These are phyloP conservation scores for Blastomussa wellsi DNA, from an alignment of 92 coral and sea anemone species.

Conservation along the genomic window DNA sequence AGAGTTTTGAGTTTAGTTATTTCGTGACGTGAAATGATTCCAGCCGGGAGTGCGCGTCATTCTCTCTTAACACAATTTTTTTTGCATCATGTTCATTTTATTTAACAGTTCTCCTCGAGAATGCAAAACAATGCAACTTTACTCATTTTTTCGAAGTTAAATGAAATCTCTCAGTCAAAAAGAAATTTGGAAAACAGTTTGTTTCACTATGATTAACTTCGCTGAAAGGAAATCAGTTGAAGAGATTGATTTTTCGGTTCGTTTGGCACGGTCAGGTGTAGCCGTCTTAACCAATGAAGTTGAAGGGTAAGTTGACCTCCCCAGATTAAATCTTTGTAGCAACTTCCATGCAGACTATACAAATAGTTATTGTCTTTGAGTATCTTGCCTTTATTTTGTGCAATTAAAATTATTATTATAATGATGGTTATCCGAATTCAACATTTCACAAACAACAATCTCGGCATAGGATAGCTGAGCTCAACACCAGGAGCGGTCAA, in stretches of 20 bases:
- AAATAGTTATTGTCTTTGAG: conserved; percentile 16
- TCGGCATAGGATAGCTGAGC: too few species aligned
- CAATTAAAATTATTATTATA: neutral
- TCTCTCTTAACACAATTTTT: neutral
- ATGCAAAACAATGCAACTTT: neutral
- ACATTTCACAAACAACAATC: too few species aligned
- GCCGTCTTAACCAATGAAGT: conserved; percentile 1
- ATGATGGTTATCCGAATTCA: neutral
- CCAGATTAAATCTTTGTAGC: neutral
- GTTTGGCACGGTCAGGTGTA: conserved; percentile 5
- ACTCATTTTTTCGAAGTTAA: neutral
- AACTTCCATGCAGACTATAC: neutral
- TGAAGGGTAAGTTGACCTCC: conserved; percentile 18
- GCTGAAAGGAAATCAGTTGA: neutral
- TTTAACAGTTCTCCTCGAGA: neutral
- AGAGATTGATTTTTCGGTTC: conserved; percentile 4
- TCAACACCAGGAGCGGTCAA: too few species aligned
- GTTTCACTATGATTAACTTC: neutral
- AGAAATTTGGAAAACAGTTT: neutral
- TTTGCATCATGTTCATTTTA: neutral
- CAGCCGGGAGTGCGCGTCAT: neutral
- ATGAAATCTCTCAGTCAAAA: neutral
- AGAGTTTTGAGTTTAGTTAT: neutral
- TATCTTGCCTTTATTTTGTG: neutral
- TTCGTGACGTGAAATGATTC: conserved; percentile 31